Conservation (phyloP, 2,113 vertebrate genomes). For the Dipodomys stephensi region DNA sequence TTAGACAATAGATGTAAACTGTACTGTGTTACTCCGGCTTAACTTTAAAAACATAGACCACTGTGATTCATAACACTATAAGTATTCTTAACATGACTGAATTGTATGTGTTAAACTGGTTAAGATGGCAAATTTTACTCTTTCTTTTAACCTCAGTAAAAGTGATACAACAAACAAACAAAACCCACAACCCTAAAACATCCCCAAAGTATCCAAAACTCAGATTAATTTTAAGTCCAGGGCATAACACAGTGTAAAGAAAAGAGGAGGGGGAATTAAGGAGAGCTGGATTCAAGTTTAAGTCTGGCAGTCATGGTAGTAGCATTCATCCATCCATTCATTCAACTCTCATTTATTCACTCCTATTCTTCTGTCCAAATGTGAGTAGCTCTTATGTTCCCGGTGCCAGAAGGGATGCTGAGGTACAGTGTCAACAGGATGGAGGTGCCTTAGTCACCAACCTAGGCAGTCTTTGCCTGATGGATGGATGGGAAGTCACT, state of each 20-base stretch:
- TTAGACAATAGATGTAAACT: background rate
- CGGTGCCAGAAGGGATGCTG: too few relatives aligned
- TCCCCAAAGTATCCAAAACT: background rate
- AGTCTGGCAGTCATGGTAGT: background rate
- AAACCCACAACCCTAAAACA: background rate
- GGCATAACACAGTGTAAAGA: background rate
- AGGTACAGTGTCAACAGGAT: too few relatives aligned
- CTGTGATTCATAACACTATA: background rate
- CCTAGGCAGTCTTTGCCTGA: background rate
- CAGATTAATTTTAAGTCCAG: background rate
- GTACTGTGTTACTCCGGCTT: slow-evolving; percentile 27
- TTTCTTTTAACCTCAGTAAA: background rate
- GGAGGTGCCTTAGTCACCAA: background rate
- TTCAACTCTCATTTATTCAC: background rate
- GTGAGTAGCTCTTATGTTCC: background rate
- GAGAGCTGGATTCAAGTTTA: background rate
- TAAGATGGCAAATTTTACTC: background rate
- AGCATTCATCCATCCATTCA: background rate
- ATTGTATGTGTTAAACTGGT: background rate
- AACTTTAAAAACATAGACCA: background rate
- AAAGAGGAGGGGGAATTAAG: background rate
- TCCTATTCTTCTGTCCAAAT: background rate
- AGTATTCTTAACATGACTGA: background rate
- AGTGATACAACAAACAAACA: background rate
- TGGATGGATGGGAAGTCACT: background rate